Base-by-base conservation (phyloP, 2,888 invertebrate genomes). In the Pyrochroa serraticornis region DNA sequence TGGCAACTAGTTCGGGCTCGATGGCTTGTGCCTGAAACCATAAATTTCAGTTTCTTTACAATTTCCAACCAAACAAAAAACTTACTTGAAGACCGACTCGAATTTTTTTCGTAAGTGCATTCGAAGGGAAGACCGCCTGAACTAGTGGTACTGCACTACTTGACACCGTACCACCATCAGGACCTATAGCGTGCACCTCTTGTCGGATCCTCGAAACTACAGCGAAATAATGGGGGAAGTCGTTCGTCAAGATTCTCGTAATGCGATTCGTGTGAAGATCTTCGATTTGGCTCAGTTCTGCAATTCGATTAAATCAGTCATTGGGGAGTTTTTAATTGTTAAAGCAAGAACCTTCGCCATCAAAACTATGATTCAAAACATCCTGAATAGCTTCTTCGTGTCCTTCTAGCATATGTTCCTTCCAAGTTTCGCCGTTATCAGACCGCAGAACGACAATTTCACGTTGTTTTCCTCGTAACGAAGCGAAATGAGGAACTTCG, bases 341-440 rank as follows among this genome's bases (percentile, higher is more conserved):
- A 5, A 22, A 22, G 22, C 22, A 41, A 9, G 22, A 34, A 87
- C 88, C 88, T 82, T 89, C 89, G 66, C 90, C 90, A 79, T 95
- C 94, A 79, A 93, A 92, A 71, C 93, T 92, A 75, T 95, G 95
- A 75, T 94, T 93, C 58, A 98, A 82, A 14, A 95, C 93, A 75
- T 97, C 96, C 80, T 96, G 89, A 32, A 94, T 89, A 43, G 92
- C 91, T 74, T 94, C 92, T 75, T 94, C 93, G 49, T 87, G 90
- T 55, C 93, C 91, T 73, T 91, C 89, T 58, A 93, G 79, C 34
- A 90, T 90, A 77, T 99, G 99, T 75, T 99, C 99, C 64, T 94
- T 91, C 99, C 99, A 99, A 31, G 92, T 94, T 79, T 98, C 97
- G 10, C 99, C 99, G 72, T 97, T 96, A 80, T 99, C 98, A 2